phyloP scores from a whole-genome alignment of 2,888 invertebrate species.

The Pristionchus fissidentatus region DNA sequence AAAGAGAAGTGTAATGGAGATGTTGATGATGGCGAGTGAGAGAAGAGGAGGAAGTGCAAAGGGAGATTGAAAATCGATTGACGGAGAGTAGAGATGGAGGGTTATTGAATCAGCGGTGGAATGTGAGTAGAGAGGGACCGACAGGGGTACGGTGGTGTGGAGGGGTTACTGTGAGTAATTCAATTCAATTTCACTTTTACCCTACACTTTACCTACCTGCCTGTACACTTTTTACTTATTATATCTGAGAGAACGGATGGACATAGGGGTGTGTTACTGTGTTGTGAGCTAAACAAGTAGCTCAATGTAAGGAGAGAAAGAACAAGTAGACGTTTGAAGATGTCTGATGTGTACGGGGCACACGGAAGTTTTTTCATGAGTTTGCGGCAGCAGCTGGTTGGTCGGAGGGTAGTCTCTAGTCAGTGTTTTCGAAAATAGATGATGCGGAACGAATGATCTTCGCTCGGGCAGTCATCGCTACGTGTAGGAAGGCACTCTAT shows the following conservation, averaged over 20 bases:
- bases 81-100: background rate
- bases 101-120: background rate
- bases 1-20: slow-evolving; percentile 23
- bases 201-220: no score
- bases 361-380: no score
- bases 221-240: no score
- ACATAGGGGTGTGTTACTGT: background rate
- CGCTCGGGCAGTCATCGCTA: slow-evolving; percentile 6
- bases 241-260: no score
- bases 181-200: no score
- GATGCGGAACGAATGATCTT: slow-evolving; percentile 27
- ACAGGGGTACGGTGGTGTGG: background rate
- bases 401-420: no score
- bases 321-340: no score
- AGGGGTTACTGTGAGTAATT: no score
- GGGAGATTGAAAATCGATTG: background rate
- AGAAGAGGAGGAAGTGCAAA: background rate
- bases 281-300: no score
- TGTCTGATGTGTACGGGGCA: no score
- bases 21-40: slow-evolving; percentile 11
- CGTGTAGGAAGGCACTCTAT: background rate
- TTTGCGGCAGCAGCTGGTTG: no score
- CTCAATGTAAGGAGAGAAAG: slow-evolving; percentile 9
- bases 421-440: no score
- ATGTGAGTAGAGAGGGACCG: slow-evolving; percentile 6